Conservation (phyloP, 37 sponge, comb jelly and placozoan genomes). For the Amphimedon queenslandica region DNA sequence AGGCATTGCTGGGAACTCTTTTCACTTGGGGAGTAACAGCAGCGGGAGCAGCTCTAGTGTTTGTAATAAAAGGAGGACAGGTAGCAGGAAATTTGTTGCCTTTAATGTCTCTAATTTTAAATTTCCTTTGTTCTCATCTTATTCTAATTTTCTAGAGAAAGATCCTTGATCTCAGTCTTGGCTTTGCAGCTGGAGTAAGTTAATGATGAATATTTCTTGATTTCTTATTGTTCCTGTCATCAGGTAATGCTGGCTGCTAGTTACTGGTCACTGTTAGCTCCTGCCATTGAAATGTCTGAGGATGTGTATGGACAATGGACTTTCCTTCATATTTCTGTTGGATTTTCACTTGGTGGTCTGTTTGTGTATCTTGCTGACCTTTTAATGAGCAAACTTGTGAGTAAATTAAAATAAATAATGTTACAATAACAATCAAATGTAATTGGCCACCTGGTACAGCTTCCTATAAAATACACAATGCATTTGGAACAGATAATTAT, state of each 20-base stretch:
- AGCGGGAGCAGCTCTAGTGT: conserved; percentile 83
- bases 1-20: conserved; percentile 80
- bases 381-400: conserved; percentile 56
- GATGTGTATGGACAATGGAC: conserved; percentile 54
- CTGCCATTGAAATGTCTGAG: conserved; percentile 88
- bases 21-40: conserved; percentile 98
- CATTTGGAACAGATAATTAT: too few species aligned
- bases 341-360: conserved; percentile 78
- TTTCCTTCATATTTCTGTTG: conserved; percentile 79
- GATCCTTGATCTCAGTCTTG: conserved; percentile 81
- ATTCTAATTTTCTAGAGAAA: conserved; percentile 44
- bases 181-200: conserved; percentile 93
- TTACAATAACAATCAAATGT: background rate
- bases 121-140: background rate
- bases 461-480: too few species aligned
- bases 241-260: conserved; percentile 98
- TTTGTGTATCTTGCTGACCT: conserved; percentile 87
- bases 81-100: conserved; percentile 11
- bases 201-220: background rate
- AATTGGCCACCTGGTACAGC: too few species aligned
- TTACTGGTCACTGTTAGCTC: conserved; percentile 93
- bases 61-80: conserved; percentile 69
- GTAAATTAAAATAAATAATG: background rate
- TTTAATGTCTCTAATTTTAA: background rate
- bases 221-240: background rate